These are phyloP conservation scores for Muscicapa comitata DNA, from an alignment of 2,797 vertebrate species.

Conservation along the genomic window DNA sequence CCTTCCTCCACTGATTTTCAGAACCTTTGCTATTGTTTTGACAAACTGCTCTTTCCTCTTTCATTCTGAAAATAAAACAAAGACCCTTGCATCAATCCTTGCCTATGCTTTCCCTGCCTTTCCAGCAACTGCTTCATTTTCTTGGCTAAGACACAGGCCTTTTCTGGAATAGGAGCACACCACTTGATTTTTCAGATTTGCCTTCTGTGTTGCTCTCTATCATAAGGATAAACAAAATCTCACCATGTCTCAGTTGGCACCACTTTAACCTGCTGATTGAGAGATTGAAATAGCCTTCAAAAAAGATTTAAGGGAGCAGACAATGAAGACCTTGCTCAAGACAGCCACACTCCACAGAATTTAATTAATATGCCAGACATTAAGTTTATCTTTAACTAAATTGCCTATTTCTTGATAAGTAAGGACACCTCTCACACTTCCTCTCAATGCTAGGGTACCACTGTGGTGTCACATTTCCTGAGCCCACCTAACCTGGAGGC, in stretches of 20 bases:
- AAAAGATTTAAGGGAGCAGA: neutral
- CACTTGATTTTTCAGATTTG: neutral
- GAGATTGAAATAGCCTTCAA: neutral
- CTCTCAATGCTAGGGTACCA: rapidly evolving
- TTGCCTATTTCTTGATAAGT: neutral
- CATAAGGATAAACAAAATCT: neutral
- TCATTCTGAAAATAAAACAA: neutral
- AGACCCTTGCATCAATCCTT: neutral
- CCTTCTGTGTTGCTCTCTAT: neutral
- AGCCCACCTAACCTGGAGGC: neutral
- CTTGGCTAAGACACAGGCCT: neutral
- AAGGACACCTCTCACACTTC: neutral
- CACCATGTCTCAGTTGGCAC: neutral
- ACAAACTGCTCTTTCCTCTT: neutral
- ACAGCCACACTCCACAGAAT: neutral
- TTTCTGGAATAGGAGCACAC: neutral
- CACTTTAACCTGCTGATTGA: neutral
- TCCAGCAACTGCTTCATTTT: neutral
- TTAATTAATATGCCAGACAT: neutral
- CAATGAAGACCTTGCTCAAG: neutral
- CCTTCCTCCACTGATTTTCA: neutral
- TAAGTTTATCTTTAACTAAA: conserved; percentile 7
- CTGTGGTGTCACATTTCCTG: neutral
- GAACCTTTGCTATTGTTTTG: neutral
- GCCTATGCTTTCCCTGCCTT: neutral